Percentiles rank a stretch among this genome's conserved stretches.
phyloP scores from a whole-genome alignment of 2,888 invertebrate genomes.

The Cacoxenus indagator region DNA sequence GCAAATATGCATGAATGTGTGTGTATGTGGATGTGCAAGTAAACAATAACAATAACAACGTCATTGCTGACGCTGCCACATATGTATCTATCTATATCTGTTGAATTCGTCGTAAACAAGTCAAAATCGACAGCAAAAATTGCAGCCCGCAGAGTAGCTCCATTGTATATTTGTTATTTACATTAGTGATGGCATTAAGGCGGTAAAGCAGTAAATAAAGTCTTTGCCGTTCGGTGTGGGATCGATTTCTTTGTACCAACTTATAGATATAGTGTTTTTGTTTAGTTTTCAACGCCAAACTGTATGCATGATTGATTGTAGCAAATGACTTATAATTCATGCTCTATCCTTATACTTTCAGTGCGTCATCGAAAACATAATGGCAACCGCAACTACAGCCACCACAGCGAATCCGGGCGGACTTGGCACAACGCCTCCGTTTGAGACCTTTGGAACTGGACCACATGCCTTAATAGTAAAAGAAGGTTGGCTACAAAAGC shows the following conservation, averaged over 20 bases:
- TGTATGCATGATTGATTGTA: too few relatives aligned
- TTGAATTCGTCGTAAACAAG: slow-evolving; percentile 55
- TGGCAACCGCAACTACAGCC: slow-evolving; percentile 21
- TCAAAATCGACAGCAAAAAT: slow-evolving; percentile 40
- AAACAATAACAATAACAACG: slow-evolving; percentile 31
- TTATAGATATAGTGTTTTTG: too few relatives aligned
- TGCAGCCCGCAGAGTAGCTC: too few relatives aligned
- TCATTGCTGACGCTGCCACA: slow-evolving; percentile 34
- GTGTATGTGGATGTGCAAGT: not conserved
- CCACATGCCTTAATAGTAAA: slow-evolving; percentile 78
- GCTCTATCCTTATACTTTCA: too few relatives aligned
- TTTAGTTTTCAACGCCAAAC: too few relatives aligned
- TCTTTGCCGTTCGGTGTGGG: slow-evolving; percentile 41
- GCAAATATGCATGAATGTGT: not conserved
- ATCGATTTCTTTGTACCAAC: slow-evolving; percentile 61
- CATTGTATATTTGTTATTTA: too few relatives aligned
- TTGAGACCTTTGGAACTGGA: slow-evolving; percentile 45
- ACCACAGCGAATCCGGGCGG: slow-evolving; percentile 21
- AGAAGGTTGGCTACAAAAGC: slow-evolving; percentile 96
- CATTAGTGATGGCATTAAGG: too few relatives aligned
- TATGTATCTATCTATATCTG: slow-evolving; percentile 29
- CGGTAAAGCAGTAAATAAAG: too few relatives aligned
- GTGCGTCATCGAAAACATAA: not conserved
- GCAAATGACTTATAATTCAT: too few relatives aligned
- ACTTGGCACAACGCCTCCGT: slow-evolving; percentile 40